These are phyloP conservation scores for Heliconius himera DNA, from an alignment of 1,140 invertebrate species.

Conservation along the genomic window DNA sequence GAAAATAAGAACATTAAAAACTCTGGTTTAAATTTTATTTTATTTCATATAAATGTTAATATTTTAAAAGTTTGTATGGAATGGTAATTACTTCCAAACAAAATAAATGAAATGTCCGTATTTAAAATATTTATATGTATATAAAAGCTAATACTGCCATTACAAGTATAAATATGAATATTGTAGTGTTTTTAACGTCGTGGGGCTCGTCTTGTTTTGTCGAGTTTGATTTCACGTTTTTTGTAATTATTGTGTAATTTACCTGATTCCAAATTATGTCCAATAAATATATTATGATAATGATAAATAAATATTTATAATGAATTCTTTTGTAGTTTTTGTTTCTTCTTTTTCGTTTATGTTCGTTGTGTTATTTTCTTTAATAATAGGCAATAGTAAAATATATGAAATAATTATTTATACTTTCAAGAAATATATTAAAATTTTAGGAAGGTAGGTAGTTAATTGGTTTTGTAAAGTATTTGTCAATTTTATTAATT, in stretches of 20 bases:
- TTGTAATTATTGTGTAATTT: conserved; percentile 53
- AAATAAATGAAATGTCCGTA: background rate
- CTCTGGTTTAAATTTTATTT: no score
- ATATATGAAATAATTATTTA: no score
- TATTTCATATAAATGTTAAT: no score
- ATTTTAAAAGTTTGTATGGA: no score
- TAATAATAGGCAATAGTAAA: no score
- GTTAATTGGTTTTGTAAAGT: no score
- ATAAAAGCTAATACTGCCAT: conserved; percentile 4
- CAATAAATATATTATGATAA: conserved; percentile 55
- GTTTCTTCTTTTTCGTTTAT: background rate
- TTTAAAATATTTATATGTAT: background rate
- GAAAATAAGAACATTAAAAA: no score
- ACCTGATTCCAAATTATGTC: conserved; percentile 69
- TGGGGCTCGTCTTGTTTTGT: background rate
- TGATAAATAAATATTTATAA: conserved; percentile 79
- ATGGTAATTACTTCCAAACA: no score
- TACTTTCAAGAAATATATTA: no score
- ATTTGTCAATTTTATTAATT: no score
- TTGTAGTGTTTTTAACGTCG: background rate
- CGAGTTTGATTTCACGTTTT: conserved; percentile 17
- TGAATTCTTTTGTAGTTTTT: conserved; percentile 45
- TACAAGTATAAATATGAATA: background rate
- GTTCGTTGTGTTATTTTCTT: no score
- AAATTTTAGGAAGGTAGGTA: no score